Percentiles rank a stretch among this genome's conserved stretches.
Evolutionary conservation across 2,797 vertebrate species (phyloP).

Genomic region (Rhyacichthys aspro): DNA sequence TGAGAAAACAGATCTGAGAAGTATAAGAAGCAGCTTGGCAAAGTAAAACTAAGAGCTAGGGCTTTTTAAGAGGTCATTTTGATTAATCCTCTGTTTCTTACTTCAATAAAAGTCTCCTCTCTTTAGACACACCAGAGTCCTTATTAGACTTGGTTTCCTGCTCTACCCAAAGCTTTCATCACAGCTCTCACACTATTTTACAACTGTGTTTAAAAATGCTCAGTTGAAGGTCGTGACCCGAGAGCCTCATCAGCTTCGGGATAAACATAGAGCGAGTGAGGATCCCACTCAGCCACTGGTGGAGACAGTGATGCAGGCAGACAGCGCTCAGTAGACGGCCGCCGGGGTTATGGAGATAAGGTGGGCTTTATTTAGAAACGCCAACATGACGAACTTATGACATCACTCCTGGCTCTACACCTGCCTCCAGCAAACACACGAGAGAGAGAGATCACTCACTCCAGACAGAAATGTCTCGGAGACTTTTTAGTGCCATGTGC

Average conservation of each 20-base stretch:
- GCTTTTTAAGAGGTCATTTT: neutral
- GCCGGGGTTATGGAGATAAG: constrained; percentile 66
- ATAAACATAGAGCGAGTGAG: constrained; percentile 40
- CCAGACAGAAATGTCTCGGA: too few species aligned
- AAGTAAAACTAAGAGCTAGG: too few species aligned
- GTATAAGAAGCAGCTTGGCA: neutral
- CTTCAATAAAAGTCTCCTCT: constrained; percentile 6
- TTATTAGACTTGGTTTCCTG: constrained; percentile 10
- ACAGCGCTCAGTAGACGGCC: constrained; percentile 55
- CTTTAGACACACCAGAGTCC: constrained; percentile 1
- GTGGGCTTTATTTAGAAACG: constrained; percentile 61
- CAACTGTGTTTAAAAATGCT: constrained; percentile 34
- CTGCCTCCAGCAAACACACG: constrained; percentile 4
- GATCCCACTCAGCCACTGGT: constrained; percentile 49
- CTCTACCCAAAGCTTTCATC: constrained; percentile 27
- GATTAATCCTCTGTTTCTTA: neutral
- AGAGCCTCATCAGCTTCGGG: constrained; percentile 30
- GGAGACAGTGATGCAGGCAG: constrained; percentile 60
- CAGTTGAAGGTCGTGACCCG: constrained; percentile 36
- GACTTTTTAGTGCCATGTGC: too few species aligned
- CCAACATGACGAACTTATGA: constrained; percentile 38
- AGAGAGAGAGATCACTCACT: constrained; percentile 1
- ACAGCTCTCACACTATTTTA: constrained; percentile 21
- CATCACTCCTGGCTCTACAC: constrained; percentile 30
- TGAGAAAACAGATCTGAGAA: neutral